Evolutionary conservation across 2,888 invertebrate species (phyloP).

Genomic region (Cephus pulcher): DNA sequence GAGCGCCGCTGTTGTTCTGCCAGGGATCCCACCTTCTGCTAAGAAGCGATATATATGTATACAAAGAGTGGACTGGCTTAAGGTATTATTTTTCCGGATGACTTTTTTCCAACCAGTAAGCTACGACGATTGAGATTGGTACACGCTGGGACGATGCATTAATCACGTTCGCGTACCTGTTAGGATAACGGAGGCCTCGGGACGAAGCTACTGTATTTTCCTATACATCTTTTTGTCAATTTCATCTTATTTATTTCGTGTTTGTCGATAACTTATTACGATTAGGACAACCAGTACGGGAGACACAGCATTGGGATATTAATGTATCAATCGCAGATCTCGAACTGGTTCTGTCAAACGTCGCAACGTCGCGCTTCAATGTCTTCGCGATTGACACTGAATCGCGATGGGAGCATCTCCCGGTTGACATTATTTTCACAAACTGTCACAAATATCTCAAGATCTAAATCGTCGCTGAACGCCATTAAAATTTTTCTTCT

Average conservation of each 20-base stretch:
- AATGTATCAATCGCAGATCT: not conserved
- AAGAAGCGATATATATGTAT: not conserved
- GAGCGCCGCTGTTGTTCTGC: not conserved
- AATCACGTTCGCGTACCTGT: not conserved
- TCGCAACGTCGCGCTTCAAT: not conserved
- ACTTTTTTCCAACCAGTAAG: not conserved
- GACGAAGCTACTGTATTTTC: constrained; percentile 1
- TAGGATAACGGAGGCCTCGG: not conserved
- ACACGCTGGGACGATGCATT: not conserved
- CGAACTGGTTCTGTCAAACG: not conserved
- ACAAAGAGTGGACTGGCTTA: not conserved
- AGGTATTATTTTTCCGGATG: not conserved
- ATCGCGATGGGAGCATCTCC: not conserved
- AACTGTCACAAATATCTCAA: not conserved
- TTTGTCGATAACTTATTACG: not conserved
- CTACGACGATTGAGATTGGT: not conserved
- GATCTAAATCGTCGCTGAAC: not conserved
- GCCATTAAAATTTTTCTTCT: not conserved
- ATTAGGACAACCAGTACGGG: not conserved
- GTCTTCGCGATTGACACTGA: not conserved
- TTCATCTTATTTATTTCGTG: not conserved
- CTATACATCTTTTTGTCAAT: not conserved
- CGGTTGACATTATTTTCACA: not conserved
- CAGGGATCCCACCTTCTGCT: not conserved
- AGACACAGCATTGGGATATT: not conserved